Conservation (phyloP, 2,113 vertebrate genomes). For the Callithrix jacchus region DNA sequence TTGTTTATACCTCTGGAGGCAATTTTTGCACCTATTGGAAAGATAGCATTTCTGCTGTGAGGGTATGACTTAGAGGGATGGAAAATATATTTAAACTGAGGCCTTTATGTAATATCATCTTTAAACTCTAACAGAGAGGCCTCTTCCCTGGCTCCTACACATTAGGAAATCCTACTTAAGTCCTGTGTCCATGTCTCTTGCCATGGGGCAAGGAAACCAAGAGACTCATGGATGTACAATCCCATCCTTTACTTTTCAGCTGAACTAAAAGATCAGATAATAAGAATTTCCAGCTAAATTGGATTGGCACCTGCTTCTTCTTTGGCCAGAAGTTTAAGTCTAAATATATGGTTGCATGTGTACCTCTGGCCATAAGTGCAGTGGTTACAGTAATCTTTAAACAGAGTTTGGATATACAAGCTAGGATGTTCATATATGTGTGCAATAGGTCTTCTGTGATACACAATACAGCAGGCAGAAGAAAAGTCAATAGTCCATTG, state of each 20-base stretch:
- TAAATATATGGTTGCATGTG: background rate
- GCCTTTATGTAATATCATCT: background rate
- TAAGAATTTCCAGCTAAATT: background rate
- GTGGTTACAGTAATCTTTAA: background rate
- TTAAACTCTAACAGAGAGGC: background rate
- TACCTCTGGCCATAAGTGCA: background rate
- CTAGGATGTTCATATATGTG: background rate
- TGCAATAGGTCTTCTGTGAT: background rate
- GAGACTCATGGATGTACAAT: background rate
- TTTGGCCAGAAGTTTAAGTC: background rate
- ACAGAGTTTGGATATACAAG: background rate
- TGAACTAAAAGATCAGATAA: background rate
- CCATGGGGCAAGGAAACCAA: background rate
- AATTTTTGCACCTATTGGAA: background rate
- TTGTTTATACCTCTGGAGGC: background rate
- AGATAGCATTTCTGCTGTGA: background rate
- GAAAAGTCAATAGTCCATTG: background rate
- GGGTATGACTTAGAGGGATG: background rate
- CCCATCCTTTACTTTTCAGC: background rate
- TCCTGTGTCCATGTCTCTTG: background rate
- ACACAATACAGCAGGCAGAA: background rate
- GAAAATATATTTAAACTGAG: background rate
- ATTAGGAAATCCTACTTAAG: background rate
- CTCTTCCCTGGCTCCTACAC: background rate
- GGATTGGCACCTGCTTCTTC: background rate